phyloP scores from a whole-genome alignment of 2,797 vertebrate genomes.

The Buphagus erythrorhynchus region DNA sequence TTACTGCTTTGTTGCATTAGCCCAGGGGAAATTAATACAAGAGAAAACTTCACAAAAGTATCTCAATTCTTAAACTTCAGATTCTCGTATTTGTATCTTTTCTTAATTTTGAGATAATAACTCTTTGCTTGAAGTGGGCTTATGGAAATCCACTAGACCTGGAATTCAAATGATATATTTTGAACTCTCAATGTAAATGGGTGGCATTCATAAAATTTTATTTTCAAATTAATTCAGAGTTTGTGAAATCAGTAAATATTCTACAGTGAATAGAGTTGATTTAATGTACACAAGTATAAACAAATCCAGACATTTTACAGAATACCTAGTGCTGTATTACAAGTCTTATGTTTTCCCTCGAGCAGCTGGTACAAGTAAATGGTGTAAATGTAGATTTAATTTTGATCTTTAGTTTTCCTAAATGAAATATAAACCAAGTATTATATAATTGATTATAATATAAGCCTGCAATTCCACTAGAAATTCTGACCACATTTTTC shows the following conservation, averaged over 20 bases:
- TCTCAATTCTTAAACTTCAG: neutral
- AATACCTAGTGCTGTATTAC: neutral
- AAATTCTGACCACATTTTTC: neutral
- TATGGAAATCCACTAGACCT: neutral
- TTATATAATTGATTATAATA: no score
- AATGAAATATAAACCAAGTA: neutral
- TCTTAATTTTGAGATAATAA: neutral
- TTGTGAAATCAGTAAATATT: neutral
- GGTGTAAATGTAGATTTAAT: neutral
- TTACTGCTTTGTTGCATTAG: neutral
- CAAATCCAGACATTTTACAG: neutral
- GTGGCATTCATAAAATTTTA: neutral
- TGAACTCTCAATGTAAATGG: neutral
- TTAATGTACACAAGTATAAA: neutral
- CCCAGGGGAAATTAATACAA: neutral
- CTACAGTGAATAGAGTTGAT: neutral
- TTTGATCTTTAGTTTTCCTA: neutral
- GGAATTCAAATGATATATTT: neutral
- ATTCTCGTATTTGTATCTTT: neutral
- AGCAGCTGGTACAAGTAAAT: neutral
- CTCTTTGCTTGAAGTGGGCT: neutral
- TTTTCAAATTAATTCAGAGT: neutral
- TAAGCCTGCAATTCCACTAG: neutral
- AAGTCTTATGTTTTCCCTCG: neutral
- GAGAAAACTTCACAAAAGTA: neutral